Base-by-base conservation (phyloP, 1,140 invertebrate genomes). In the Diorhabda sublineata region DNA sequence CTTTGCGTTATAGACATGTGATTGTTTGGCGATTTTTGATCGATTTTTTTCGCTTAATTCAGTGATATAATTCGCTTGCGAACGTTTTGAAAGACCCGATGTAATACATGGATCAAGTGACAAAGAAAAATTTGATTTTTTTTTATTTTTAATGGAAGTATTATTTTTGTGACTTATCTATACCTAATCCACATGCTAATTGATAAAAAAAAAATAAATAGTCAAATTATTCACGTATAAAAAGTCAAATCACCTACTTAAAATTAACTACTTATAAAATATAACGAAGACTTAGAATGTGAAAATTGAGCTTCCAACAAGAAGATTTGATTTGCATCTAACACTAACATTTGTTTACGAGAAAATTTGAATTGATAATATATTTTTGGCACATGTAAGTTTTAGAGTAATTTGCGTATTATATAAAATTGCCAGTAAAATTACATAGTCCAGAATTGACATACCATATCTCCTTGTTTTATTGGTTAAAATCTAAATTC, bases 401-500 rank as follows among this genome's bases (percentile, higher is more conserved):
- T 8, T 52, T 4, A 52, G 3, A 52, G 6, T 52, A 52, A 52
- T 8, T 52, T 6, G n/a, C n/a, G n/a, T 8, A 8, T 52, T 52
- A 52, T n/a, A 52, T 8, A 52, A 52, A 52, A 52, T 52, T 52
- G 47, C n/a, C 6, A 8, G 2, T 52, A 52, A 52, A 52, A 52
- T 5, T 52, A 5, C 47, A 52, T 6, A 9, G 9, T 6, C 5
- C 47, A 9, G 9, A 52, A 52, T 52, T 52, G 5, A 52, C 5
- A 2, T 52, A 52, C 6, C 5, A 42, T 11, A 57, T 58, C 42
- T 47, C 26, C 26, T 26, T 66, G 26, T 42, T 26, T 58, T 3
- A 66, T 41, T 41, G n/a, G 9, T 61, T 42, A 61, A 61, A 61
- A 61, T 61, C 59, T 61, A 61, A 42, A 42, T 26, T 66, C 47